These are phyloP conservation scores for Crotalus viridis DNA, from an alignment of 2,113 vertebrate genomes.

Conservation along the genomic window DNA sequence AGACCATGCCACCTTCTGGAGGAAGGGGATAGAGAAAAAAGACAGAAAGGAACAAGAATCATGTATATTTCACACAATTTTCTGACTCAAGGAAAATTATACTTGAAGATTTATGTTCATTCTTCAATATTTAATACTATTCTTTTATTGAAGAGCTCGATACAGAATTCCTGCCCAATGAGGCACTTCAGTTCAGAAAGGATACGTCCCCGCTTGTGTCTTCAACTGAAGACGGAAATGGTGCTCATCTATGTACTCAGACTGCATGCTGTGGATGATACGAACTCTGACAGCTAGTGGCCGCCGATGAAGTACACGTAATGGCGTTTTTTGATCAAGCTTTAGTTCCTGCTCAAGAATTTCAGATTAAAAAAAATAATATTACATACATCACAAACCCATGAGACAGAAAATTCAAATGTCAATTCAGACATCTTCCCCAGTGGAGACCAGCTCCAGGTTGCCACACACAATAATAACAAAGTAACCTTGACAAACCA, in stretches of 20 bases:
- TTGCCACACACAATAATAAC: background rate
- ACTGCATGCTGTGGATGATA: conserved; percentile 85
- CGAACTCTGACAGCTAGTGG: conserved; percentile 85
- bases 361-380: background rate
- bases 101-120: background rate
- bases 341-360: conserved; percentile 79
- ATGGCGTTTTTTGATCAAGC: conserved; percentile 92
- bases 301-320: conserved; percentile 90
- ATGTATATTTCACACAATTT: background rate
- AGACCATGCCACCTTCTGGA: background rate
- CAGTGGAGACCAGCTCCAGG: background rate
- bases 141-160: background rate
- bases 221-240: conserved; percentile 88
- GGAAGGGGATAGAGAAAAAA: background rate
- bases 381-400: background rate
- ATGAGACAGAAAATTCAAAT: background rate
- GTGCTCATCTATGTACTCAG: conserved; percentile 79
- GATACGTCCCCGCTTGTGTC: conserved; percentile 98
- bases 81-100: background rate
- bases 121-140: background rate
- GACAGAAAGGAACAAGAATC: too few species aligned
- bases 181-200: conserved; percentile 29
- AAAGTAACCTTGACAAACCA: background rate
- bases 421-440: background rate
- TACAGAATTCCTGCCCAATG: background rate